Conservation (phyloP, 2,797 vertebrate species). For the Enteromius afrohamiltoni region DNA sequence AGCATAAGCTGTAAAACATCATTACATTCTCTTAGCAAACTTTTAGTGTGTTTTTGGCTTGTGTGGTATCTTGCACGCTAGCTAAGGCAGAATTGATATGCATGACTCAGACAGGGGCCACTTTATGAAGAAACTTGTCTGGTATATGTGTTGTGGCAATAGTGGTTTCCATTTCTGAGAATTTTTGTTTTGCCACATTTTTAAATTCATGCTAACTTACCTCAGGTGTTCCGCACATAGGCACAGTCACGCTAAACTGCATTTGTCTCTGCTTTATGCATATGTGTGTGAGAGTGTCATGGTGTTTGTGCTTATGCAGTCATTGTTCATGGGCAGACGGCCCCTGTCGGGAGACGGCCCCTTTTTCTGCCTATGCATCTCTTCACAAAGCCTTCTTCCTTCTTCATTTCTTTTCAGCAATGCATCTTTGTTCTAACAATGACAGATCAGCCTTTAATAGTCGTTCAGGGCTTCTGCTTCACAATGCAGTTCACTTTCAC, state of each 20-base stretch:
- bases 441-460: conserved; percentile 53
- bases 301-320: conserved; percentile 28
- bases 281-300: conserved; percentile 25
- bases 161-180: conserved; percentile 1
- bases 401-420: conserved; percentile 21
- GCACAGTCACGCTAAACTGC: conserved; percentile 22
- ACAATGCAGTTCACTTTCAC: conserved; percentile 30
- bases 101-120: not conserved
- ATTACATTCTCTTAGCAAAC: not conserved
- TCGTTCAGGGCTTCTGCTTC: conserved; percentile 40
- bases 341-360: conserved; percentile 13
- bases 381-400: conserved; percentile 37
- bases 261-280: conserved; percentile 49
- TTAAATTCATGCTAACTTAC: not conserved
- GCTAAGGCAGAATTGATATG: not conserved
- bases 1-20: not conserved
- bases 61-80: not conserved
- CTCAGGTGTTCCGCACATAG: conserved; percentile 14
- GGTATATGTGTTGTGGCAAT: not conserved
- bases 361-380: conserved; percentile 45
- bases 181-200: not conserved
- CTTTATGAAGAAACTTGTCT: not conserved
- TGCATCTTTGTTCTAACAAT: conserved; percentile 49
- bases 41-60: not conserved
- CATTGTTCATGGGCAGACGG: not conserved